A percentile compares a stretch with the other conserved stretches of the same genome.
phyloP scores from a whole-genome alignment of 1,140 invertebrate species.

The Psilanteris sp. region DNA sequence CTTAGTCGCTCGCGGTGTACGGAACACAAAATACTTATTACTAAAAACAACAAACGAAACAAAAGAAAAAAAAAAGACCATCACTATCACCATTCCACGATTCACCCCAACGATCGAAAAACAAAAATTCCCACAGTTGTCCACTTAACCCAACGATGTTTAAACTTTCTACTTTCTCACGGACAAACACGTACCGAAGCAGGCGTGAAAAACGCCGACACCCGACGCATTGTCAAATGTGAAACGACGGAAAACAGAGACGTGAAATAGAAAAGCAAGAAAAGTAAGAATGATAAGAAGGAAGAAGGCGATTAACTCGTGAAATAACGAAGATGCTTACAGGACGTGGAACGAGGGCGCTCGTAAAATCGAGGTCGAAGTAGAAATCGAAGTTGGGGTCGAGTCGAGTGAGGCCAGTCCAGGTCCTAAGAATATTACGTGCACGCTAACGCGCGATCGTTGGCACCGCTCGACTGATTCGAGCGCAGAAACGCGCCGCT shows the following conservation, averaged over 20 bases:
- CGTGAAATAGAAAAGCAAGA: not conserved
- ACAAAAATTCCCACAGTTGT: not conserved
- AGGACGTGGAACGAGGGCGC: conserved; percentile 24
- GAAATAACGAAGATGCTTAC: conserved; percentile 35
- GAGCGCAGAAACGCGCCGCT: conserved; percentile 62
- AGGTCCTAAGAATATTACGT: conserved; percentile 6
- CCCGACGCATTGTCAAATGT: not conserved
- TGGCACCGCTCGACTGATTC: conserved; percentile 74
- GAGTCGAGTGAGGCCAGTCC: conserved; percentile 18
- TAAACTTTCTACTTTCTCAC: conserved; percentile 24
- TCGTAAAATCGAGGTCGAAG: conserved; percentile 64
- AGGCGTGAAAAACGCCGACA: not conserved
- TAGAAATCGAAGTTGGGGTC: conserved; percentile 65
- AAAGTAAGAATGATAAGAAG: conserved; percentile 3
- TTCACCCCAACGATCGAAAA: not conserved
- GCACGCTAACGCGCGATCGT: conserved; percentile 57
- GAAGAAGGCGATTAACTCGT: not conserved
- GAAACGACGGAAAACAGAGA: not conserved
- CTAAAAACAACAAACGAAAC: no score
- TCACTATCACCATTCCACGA: not conserved
- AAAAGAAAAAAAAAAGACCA: not conserved
- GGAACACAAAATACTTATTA: no score
- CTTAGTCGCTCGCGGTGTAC: no score
- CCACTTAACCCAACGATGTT: not conserved
- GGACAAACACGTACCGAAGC: not conserved